Evolutionary conservation across 2,797 vertebrate genomes (phyloP).

Genomic region (Kryptopterus vitreolus): DNA sequence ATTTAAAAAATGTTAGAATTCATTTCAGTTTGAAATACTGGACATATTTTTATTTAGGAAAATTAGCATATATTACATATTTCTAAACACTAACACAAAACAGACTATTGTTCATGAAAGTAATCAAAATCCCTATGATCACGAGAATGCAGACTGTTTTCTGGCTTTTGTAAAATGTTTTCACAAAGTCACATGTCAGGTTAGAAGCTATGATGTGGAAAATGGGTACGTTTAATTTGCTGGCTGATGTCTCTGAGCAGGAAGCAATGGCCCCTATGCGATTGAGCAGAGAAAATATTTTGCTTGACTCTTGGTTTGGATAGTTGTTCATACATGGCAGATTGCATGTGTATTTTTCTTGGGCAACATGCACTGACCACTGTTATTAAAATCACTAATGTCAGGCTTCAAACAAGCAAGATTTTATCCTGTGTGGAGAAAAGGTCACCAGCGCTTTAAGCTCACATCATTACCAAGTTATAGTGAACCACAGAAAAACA

Average conservation of each 20-base stretch:
- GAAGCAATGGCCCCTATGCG: constrained; percentile 68
- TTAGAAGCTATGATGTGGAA: constrained; percentile 70
- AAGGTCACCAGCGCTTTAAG: constrained; percentile 40
- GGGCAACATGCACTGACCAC: constrained; percentile 52
- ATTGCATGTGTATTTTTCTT: constrained; percentile 49
- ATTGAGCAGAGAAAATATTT: constrained; percentile 78
- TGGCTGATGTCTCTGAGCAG: constrained; percentile 67
- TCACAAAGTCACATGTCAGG: constrained; percentile 49
- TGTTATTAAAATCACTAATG: constrained; percentile 71
- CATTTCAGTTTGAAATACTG: constrained; percentile 32
- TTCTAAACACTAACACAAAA: constrained; percentile 34
- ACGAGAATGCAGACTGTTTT: constrained; percentile 44
- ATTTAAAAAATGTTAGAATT: background rate
- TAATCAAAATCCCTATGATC: constrained; percentile 10
- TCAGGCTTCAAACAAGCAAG: constrained; percentile 63
- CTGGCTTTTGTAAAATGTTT: constrained; percentile 51
- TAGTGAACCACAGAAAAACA: constrained; percentile 29
- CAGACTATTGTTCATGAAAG: constrained; percentile 16
- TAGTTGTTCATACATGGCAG: constrained; percentile 56
- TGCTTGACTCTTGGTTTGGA: constrained; percentile 64
- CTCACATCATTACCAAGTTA: constrained; percentile 37
- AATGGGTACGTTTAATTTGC: constrained; percentile 57
- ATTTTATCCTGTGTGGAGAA: constrained; percentile 56
- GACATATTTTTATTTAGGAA: background rate
- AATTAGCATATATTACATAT: constrained; percentile 37